Percentiles rank a stretch among this genome's conserved stretches.
phyloP scores from a whole-genome alignment of 2,113 vertebrate genomes.

The Odobenus rosmarus region DNA sequence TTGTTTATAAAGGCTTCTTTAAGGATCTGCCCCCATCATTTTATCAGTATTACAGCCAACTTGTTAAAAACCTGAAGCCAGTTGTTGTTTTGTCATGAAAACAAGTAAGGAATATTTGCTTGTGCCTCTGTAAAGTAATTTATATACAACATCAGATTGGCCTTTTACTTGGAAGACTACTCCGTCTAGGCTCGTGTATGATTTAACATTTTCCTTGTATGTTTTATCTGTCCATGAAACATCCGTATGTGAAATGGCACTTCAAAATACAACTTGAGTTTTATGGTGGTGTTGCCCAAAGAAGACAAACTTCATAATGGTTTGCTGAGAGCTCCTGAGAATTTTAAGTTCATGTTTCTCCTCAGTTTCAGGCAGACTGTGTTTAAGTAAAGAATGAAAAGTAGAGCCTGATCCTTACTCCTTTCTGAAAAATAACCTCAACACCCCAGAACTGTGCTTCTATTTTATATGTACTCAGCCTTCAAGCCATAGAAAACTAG shows the following conservation, averaged over 20 bases:
- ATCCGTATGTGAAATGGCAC: not conserved
- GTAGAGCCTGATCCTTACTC: not conserved
- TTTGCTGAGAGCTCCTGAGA: not conserved
- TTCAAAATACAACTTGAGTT: constrained; percentile 20
- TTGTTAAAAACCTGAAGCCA: not conserved
- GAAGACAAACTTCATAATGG: not conserved
- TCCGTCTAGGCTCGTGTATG: not conserved
- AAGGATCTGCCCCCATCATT: not conserved
- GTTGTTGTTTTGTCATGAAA: constrained; percentile 14
- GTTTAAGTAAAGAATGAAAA: not conserved
- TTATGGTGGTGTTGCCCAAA: not conserved
- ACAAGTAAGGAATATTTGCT: not conserved
- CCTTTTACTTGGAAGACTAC: not conserved
- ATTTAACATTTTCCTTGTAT: not conserved
- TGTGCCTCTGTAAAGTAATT: not conserved
- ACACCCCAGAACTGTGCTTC: not conserved
- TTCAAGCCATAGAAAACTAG: not conserved
- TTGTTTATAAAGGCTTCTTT: not conserved
- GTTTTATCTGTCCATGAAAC: not conserved
- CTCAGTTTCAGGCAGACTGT: not conserved
- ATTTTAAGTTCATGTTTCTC: not conserved
- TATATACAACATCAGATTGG: not conserved
- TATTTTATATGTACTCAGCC: not conserved
- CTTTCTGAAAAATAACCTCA: not conserved
- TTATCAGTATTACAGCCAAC: not conserved